Evolutionary conservation across 2,113 vertebrate genomes (phyloP).

Genomic region (Manacus vitellinus): DNA sequence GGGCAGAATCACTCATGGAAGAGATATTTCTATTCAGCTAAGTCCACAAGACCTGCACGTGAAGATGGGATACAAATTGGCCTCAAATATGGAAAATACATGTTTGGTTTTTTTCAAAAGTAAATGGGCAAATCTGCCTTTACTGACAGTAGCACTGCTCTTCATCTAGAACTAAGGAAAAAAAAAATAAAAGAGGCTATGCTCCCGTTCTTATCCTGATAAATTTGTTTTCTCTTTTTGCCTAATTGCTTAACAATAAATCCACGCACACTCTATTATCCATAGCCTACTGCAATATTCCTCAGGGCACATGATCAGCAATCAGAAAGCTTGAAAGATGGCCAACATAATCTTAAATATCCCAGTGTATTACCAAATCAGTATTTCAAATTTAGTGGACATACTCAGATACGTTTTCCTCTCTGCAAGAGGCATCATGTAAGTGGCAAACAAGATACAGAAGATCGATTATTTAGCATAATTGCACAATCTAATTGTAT

Average conservation of each 20-base stretch:
- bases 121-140: background rate
- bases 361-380: constrained; percentile 59
- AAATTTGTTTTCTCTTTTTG: constrained; percentile 57
- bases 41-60: background rate
- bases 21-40: background rate
- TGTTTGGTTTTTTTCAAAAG: background rate
- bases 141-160: background rate
- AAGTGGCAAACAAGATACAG: constrained; percentile 58
- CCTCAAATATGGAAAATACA: background rate
- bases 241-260: constrained; percentile 58
- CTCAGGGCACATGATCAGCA: constrained; percentile 44
- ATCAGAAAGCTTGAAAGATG: constrained; percentile 55
- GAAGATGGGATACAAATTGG: background rate
- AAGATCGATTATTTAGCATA: constrained; percentile 68
- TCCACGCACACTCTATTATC: constrained; percentile 28
- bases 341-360: constrained; percentile 59
- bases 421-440: constrained; percentile 32
- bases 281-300: constrained; percentile 31
- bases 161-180: background rate
- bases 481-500: constrained; percentile 59
- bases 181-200: background rate
- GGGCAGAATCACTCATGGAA: background rate
- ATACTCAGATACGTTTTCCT: constrained; percentile 45
- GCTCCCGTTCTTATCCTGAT: background rate
- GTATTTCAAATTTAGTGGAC: constrained; percentile 65